Evolutionary conservation across 2,113 vertebrate genomes (phyloP), one percentile per base, ranked within the genome.

Genomic region (Actinemys pallida): DNA sequence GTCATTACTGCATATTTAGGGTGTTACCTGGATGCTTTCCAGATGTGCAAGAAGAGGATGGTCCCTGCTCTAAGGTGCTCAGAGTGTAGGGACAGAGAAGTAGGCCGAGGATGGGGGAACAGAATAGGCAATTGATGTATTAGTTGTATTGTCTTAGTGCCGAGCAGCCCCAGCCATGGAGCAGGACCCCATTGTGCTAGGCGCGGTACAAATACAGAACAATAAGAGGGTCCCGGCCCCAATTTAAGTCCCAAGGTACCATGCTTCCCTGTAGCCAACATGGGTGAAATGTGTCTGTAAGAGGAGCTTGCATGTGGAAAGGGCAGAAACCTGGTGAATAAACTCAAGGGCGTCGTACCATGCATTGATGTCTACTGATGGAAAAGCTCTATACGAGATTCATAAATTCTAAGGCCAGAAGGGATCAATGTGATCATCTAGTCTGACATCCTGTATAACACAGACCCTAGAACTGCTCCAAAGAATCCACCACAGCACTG

Each of bases 271-370:
- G 47, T 8, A 54, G 10, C 0, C 1, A 0, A 24, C 50, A 19
- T 0, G 0, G 65, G 8, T 93, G 42, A 27, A 84, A 2, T 0
- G 0, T 0, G 0, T 45, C 84, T 53, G 83, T 93, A 1, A 4
- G 11, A 19, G 35, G 50, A 25, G 24, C 54, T 96, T 92, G 84
- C 22, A 90, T 31, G 54, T 81, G 22, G 17, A 25, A 50, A n/a
- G 57, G 90, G 42, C 47, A 92, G 88, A 89, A 90, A 11, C 69
- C 84, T 91, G 83, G 93, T 84, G 87, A 87, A 94, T 0, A 25
- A 92, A 27, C 88, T 93, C 1, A 0, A 90, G 93, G 90, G 80
- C 72, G 52, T 53, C 65, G 45, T 53, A 80, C 11, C 1, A 0
- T 1, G 2, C 1, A 1, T 79, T 75, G 57, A 93, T 81, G 86